phyloP scores from a whole-genome alignment of 2,888 invertebrate species.

The Pediacus dermestoides region DNA sequence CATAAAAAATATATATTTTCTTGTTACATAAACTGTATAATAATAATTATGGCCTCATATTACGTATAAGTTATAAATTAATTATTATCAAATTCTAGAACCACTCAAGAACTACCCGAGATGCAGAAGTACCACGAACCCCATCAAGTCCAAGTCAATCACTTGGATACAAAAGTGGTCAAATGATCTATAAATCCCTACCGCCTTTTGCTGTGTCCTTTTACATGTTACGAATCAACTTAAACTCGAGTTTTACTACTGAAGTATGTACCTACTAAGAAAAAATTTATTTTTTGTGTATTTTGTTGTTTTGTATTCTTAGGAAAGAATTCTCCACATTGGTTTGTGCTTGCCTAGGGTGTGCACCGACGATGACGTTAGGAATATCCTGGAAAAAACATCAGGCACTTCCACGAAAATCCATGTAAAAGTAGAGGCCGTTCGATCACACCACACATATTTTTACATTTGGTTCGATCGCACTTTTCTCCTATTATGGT shows the following conservation, averaged over 20 bases:
- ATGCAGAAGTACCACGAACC: conserved; percentile 23
- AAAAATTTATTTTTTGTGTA: conserved; percentile 1
- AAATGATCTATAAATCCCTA: conserved; percentile 35
- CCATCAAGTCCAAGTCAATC: conserved; percentile 38
- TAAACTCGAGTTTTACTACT: conserved; percentile 56
- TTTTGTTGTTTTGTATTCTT: conserved; percentile 31
- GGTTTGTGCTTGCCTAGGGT: conserved; percentile 72
- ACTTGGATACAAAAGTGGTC: conserved; percentile 37
- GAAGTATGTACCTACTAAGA: conserved; percentile 48
- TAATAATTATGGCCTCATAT: too few relatives aligned
- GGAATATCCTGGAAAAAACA: conserved; percentile 53
- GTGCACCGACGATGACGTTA: conserved; percentile 64
- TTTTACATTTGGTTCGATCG: conserved; percentile 65
- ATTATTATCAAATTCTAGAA: too few relatives aligned
- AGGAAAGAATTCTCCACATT: conserved; percentile 69
- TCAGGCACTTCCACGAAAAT: conserved; percentile 54
- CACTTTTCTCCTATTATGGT: conserved; percentile 70
- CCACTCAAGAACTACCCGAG: conserved; percentile 27
- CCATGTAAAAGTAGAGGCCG: conserved; percentile 58
- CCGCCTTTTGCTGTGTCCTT: conserved; percentile 69
- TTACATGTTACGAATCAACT: conserved; percentile 59
- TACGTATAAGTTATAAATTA: too few relatives aligned
- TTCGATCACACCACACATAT: conserved; percentile 64
- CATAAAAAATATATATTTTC: too few relatives aligned
- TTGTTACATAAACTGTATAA: too few relatives aligned